phyloP scores from a whole-genome alignment of 2,797 vertebrate species.

The Enteromius viviparus region DNA sequence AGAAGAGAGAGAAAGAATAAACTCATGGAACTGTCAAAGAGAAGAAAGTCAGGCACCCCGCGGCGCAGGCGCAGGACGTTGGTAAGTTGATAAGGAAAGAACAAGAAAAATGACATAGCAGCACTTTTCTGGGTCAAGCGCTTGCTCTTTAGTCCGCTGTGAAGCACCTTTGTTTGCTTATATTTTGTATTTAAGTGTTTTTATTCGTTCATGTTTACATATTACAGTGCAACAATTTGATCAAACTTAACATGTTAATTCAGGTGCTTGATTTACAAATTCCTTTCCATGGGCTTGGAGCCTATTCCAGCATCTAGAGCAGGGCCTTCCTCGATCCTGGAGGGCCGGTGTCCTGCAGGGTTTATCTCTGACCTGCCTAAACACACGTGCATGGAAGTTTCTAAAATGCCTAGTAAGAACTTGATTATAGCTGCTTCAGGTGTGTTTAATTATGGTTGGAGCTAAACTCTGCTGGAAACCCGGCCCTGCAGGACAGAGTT shows the following conservation, averaged over 20 bases:
- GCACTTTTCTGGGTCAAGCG: not conserved
- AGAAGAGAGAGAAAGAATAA: slow-evolving; percentile 56
- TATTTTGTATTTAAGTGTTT: not conserved
- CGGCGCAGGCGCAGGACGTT: slow-evolving; percentile 54
- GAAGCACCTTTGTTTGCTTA: not conserved
- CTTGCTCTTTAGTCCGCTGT: not conserved
- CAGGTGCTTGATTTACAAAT: not conserved
- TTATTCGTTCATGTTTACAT: not conserved
- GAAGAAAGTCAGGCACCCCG: slow-evolving; percentile 40
- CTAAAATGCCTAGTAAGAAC: too few species aligned
- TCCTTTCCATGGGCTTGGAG: not conserved
- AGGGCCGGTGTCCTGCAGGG: too few species aligned
- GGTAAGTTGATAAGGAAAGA: slow-evolving; percentile 28
- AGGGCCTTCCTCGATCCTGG: too few species aligned
- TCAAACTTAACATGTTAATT: not conserved
- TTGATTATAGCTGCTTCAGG: too few species aligned
- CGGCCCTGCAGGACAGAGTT: too few species aligned
- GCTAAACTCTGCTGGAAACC: too few species aligned
- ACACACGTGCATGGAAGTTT: too few species aligned
- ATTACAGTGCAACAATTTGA: not conserved
- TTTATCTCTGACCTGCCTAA: too few species aligned
- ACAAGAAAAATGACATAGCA: not conserved
- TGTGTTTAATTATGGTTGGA: too few species aligned
- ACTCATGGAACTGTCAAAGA: slow-evolving; percentile 56
- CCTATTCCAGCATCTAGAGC: not conserved